Evolutionary conservation across 2,113 vertebrate genomes (phyloP).

Genomic region (Spea bombifrons): DNA sequence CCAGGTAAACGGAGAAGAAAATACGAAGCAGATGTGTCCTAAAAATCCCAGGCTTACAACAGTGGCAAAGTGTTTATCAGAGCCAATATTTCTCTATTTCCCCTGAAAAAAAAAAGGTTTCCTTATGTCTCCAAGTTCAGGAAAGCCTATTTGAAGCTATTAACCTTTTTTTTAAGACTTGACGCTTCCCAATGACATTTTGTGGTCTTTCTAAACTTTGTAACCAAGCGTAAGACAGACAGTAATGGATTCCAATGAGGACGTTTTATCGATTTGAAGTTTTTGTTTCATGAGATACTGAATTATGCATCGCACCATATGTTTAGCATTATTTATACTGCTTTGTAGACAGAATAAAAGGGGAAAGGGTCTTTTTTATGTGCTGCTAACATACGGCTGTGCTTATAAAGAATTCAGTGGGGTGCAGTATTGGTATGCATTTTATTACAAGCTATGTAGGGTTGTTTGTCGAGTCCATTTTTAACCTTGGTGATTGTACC

Average conservation of each 20-base stretch:
- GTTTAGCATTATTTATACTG: constrained; percentile 43
- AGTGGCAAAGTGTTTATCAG: constrained; percentile 46
- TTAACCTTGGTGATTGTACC: constrained; percentile 14
- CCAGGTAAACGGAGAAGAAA: constrained; percentile 37
- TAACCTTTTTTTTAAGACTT: constrained; percentile 35
- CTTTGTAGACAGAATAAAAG: constrained; percentile 36
- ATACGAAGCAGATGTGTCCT: constrained; percentile 41
- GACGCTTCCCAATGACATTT: constrained; percentile 35
- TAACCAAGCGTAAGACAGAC: constrained; percentile 19
- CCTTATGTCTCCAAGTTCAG: constrained; percentile 29
- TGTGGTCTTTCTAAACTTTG: constrained; percentile 13
- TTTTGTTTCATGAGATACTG: constrained; percentile 20
- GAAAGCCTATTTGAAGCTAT: constrained; percentile 22
- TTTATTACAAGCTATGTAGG: constrained; percentile 22
- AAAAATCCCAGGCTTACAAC: constrained; percentile 38
- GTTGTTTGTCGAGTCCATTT: constrained; percentile 2
- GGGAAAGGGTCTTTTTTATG: constrained; percentile 25
- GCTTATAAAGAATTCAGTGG: constrained; percentile 30
- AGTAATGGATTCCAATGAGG: constrained; percentile 25
- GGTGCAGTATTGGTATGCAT: constrained; percentile 8
- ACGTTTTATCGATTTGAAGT: constrained; percentile 22
- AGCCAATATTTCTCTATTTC: constrained; percentile 45
- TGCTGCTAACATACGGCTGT: constrained; percentile 12
- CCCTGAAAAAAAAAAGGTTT: constrained; percentile 37
- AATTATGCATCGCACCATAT: constrained; percentile 35